Evolutionary conservation across 2,113 vertebrate genomes (phyloP).

Genomic region (Callipepla squamata): DNA sequence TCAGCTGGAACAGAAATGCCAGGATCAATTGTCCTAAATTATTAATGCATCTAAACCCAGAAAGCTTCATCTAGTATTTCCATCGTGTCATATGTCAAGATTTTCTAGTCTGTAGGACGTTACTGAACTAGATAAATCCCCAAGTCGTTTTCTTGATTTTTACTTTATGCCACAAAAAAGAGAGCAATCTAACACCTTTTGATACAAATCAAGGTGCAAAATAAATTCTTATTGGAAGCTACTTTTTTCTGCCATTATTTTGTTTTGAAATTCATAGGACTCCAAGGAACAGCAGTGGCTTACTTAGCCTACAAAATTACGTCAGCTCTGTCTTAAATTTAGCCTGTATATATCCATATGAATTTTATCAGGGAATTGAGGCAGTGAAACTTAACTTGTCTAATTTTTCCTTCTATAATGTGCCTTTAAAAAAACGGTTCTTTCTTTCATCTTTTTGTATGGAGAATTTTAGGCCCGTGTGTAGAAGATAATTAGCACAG

Average conservation of each 20-base stretch:
- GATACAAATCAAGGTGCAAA: background rate
- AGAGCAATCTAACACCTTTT: background rate
- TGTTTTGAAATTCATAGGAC: background rate
- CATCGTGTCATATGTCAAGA: conserved; percentile 5
- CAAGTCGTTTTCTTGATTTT: background rate
- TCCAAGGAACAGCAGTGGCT: background rate
- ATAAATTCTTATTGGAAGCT: background rate
- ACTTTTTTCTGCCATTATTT: background rate
- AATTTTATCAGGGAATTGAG: background rate
- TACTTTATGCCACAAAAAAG: background rate
- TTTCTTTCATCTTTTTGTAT: background rate
- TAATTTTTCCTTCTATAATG: background rate
- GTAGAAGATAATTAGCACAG: background rate
- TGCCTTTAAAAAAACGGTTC: background rate
- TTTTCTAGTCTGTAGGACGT: background rate
- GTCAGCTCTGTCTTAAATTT: background rate
- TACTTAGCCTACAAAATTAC: background rate
- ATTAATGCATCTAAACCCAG: conserved; percentile 8
- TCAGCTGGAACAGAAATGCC: conserved; percentile 25
- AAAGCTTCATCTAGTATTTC: conserved; percentile 12
- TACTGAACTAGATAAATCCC: background rate
- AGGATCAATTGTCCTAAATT: conserved; percentile 56
- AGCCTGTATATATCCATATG: background rate
- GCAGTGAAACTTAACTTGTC: background rate
- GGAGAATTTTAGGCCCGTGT: background rate